Percentiles rank a stretch among this genome's conserved stretches.
These are phyloP conservation scores for Variabilichromis moorii DNA, from an alignment of 2,113 vertebrate genomes.

Conservation along the genomic window DNA sequence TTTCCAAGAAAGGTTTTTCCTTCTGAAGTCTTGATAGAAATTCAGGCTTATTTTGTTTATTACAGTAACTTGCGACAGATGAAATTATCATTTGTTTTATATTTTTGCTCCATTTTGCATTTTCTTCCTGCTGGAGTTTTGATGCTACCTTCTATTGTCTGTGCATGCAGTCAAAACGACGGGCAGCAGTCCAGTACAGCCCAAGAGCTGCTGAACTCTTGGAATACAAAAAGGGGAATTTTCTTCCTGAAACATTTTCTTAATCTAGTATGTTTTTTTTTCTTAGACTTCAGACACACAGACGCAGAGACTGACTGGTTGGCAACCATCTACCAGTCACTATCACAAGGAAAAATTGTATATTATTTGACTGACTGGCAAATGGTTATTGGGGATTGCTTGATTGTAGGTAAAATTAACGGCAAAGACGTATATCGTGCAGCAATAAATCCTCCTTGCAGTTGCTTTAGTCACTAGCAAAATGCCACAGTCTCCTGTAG, in stretches of 20 bases:
- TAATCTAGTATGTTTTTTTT: not conserved
- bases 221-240: not conserved
- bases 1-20: not conserved
- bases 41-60: not conserved
- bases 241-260: not conserved
- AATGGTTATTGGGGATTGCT: not conserved
- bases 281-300: not conserved
- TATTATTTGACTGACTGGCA: not conserved
- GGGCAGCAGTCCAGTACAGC: not conserved
- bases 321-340: not conserved
- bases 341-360: not conserved
- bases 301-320: not conserved
- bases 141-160: not conserved
- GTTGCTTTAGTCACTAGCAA: not conserved
- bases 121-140: not conserved
- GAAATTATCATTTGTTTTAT: not conserved
- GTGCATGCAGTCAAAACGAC: not conserved
- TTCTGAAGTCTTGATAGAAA: not conserved
- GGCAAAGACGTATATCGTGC: not conserved
- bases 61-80: not conserved
- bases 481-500: not conserved
- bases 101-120: not conserved
- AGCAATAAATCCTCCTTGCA: not conserved
- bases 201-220: not conserved
- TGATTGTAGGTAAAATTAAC: not conserved